Evolutionary conservation across 2,888 invertebrate species (phyloP).

Genomic region (Plemyria rubiginata): DNA sequence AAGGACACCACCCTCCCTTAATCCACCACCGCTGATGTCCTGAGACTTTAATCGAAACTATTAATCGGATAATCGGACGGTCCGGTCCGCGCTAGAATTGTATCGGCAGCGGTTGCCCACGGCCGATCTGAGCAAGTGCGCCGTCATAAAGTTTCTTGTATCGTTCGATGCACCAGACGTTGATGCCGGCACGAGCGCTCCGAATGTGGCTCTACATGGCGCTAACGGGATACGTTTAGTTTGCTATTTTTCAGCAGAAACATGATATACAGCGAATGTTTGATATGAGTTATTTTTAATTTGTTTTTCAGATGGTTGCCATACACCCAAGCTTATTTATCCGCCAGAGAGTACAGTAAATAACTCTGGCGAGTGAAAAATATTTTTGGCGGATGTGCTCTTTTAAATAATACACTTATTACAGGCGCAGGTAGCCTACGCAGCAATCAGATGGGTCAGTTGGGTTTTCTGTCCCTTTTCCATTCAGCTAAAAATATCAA

Average conservation of each 20-base stretch:
- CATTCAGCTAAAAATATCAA: too few species aligned
- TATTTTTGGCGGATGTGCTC: too few species aligned
- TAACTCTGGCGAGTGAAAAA: too few species aligned
- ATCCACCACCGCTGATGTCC: constrained; percentile 79
- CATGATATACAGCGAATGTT: background rate
- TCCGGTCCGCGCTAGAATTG: constrained; percentile 76
- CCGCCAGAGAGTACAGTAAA: too few species aligned
- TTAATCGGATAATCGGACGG: constrained; percentile 83
- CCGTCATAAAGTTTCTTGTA: constrained; percentile 85
- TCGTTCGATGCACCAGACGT: constrained; percentile 84
- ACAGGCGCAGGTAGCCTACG: too few species aligned
- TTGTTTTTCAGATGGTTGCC: background rate
- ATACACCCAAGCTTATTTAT: background rate
- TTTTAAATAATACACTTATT: too few species aligned
- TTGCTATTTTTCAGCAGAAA: constrained; percentile 3
- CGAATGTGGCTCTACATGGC: constrained; percentile 70
- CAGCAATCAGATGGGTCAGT: too few species aligned
- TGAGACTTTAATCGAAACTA: constrained; percentile 78
- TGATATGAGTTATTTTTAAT: background rate
- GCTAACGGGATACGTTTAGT: constrained; percentile 1
- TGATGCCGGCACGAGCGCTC: constrained; percentile 68
- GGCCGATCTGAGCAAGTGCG: constrained; percentile 79
- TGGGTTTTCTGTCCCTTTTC: too few species aligned
- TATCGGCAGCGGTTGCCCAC: constrained; percentile 74
- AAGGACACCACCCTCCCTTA: constrained; percentile 81